Percentiles rank a stretch among this genome's conserved stretches.
Conservation (phyloP, 2,113 vertebrate genomes). For the Ceratotherium simum region DNA sequence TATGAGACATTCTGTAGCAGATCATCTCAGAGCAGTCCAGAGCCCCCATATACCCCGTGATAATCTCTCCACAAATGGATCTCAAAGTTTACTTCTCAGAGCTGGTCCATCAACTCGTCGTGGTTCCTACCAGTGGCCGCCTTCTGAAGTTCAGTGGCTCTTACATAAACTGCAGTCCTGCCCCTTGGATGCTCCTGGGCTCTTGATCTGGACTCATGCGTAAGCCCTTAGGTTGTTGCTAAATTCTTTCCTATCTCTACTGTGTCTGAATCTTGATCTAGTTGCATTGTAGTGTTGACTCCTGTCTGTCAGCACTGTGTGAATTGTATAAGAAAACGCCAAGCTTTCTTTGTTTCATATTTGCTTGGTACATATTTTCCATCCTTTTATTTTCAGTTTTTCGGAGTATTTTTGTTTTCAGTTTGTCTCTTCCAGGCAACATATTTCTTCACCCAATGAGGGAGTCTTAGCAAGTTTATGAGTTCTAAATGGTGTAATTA, state of each 20-base stretch:
- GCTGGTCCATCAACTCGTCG: background rate
- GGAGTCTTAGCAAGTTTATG: background rate
- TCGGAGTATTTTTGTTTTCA: background rate
- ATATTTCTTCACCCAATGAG: slow-evolving; percentile 8
- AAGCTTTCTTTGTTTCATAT: background rate
- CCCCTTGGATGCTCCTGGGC: background rate
- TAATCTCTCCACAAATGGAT: background rate
- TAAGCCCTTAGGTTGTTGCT: too few species aligned
- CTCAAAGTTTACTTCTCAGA: background rate
- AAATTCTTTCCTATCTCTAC: background rate
- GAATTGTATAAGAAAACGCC: background rate
- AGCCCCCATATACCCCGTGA: background rate
- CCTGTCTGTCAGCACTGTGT: background rate
- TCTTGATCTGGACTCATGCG: too few species aligned
- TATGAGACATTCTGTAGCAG: background rate
- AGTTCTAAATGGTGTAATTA: slow-evolving; percentile 24
- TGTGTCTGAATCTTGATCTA: background rate
- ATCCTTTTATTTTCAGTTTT: background rate
- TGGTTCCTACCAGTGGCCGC: background rate
- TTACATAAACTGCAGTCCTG: background rate
- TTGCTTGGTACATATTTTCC: background rate
- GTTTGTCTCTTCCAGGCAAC: background rate
- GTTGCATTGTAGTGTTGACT: accelerated
- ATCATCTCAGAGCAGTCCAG: background rate
- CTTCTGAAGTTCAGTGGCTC: background rate